Conservation (phyloP, 2,797 vertebrate genomes). For the Microtus obscurus region DNA sequence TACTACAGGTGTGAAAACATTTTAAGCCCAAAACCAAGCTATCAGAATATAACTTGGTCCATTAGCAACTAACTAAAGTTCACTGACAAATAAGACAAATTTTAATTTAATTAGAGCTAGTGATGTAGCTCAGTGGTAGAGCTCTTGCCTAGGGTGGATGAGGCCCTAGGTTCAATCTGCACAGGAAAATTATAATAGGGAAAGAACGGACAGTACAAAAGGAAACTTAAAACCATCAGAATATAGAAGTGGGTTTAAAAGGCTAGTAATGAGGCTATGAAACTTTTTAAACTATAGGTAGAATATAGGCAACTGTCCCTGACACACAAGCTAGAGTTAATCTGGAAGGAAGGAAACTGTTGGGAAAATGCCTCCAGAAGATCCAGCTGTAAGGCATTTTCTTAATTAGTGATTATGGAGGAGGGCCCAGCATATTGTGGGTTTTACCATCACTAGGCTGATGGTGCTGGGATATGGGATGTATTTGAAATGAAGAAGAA, state of each 20-base stretch:
- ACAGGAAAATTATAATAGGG: neutral
- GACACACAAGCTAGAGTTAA: neutral
- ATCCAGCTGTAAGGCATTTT: neutral
- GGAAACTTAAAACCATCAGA: neutral
- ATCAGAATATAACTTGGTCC: neutral
- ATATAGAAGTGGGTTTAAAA: constrained; percentile 27
- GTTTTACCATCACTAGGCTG: neutral
- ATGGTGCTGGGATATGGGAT: too few relatives aligned
- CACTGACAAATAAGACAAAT: neutral
- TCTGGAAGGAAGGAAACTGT: neutral
- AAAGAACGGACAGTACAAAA: constrained; percentile 5
- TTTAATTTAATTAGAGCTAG: neutral
- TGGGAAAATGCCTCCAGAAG: neutral
- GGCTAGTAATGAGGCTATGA: neutral
- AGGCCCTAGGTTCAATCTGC: neutral
- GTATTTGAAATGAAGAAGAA: too few relatives aligned
- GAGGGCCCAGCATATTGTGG: neutral
- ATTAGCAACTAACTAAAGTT: neutral
- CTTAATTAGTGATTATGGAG: neutral
- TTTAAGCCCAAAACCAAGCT: constrained; percentile 23
- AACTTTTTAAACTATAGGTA: neutral
- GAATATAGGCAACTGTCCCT: neutral
- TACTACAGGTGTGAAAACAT: neutral
- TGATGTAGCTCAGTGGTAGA: neutral
- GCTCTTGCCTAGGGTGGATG: neutral